Conservation (phyloP, 2,797 vertebrate genomes). For the Brotula barbata region DNA sequence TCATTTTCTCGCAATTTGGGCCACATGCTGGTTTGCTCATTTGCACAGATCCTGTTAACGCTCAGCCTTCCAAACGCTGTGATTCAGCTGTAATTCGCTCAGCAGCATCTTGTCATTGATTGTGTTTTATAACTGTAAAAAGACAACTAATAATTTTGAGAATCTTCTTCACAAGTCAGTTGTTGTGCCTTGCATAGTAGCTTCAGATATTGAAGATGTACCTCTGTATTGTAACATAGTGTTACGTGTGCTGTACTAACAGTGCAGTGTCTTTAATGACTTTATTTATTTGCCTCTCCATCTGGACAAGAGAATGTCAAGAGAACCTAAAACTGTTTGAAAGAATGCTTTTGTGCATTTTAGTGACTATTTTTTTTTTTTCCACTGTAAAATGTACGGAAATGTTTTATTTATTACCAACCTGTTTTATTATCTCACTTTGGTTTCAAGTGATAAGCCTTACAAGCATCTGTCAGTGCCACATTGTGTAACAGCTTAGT, state of each 20-base stretch:
- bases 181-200: constrained; percentile 70
- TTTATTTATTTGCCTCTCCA: constrained; percentile 62
- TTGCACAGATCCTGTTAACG: neutral
- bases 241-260: constrained; percentile 36
- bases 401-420: constrained; percentile 59
- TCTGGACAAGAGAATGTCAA: constrained; percentile 57
- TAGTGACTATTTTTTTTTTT: constrained; percentile 30
- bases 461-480: constrained; percentile 21
- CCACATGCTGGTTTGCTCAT: no score
- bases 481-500: constrained; percentile 30
- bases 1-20: no score
- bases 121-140: constrained; percentile 33
- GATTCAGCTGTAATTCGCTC: constrained; percentile 43
- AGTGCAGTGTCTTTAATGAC: constrained; percentile 32
- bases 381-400: constrained; percentile 37
- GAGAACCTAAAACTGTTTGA: constrained; percentile 28
- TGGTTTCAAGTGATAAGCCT: constrained; percentile 46
- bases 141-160: constrained; percentile 31
- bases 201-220: constrained; percentile 47
- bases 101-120: constrained; percentile 29
- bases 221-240: constrained; percentile 43
- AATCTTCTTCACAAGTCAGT: constrained; percentile 42
- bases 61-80: constrained; percentile 33
- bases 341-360: constrained; percentile 27
- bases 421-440: constrained; percentile 45